phyloP scores from a whole-genome alignment of 2,888 invertebrate species.

The Lysandra coridon region DNA sequence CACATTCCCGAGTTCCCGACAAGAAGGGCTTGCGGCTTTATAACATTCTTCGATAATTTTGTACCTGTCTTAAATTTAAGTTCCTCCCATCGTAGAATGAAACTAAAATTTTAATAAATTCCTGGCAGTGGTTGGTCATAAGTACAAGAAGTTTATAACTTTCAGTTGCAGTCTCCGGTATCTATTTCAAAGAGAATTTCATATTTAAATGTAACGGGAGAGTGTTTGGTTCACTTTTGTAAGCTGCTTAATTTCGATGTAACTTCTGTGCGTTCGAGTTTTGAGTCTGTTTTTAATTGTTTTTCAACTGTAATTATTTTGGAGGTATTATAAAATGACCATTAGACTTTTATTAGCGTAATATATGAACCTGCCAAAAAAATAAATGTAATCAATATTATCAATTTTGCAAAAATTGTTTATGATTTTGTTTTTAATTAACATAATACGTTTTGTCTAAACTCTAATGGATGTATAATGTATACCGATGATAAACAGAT shows the following conservation, averaged over 20 bases:
- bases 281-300: constrained; percentile 1
- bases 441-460: no score
- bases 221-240: constrained; percentile 20
- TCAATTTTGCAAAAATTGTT: no score
- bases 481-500: no score
- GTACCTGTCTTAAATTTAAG: constrained; percentile 36
- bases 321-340: neutral
- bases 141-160: constrained; percentile 37
- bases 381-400: no score
- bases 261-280: constrained; percentile 22
- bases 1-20: constrained; percentile 20
- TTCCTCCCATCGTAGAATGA: constrained; percentile 36
- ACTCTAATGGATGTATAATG: no score
- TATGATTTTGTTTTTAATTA: no score
- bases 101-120: constrained; percentile 42
- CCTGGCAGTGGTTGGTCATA: constrained; percentile 37
- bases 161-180: constrained; percentile 33
- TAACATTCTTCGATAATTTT: constrained; percentile 40
- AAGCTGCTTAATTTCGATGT: constrained; percentile 26
- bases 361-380: no score
- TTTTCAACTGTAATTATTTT: neutral
- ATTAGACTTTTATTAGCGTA: no score
- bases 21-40: constrained; percentile 30
- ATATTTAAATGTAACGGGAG: constrained; percentile 22
- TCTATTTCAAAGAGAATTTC: constrained; percentile 35